Conservation (phyloP, 2,888 invertebrate species). For the Himalopsyche kuldschensis region DNA sequence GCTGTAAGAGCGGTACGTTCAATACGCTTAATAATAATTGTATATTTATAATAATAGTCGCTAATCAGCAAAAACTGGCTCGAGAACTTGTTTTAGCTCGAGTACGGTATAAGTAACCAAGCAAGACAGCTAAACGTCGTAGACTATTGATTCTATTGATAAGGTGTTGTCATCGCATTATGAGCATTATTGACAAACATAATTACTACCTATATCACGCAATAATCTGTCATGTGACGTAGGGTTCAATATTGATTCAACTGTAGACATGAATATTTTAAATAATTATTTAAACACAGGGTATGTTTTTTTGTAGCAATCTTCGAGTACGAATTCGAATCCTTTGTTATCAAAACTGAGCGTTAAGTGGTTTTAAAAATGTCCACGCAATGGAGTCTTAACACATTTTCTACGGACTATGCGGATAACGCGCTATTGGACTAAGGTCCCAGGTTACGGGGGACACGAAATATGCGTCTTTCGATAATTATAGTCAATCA, state of each 20-base stretch:
- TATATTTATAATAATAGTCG: background rate
- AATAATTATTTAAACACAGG: background rate
- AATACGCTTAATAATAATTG: background rate
- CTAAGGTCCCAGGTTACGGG: no score
- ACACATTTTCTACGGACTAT: no score
- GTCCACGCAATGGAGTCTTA: no score
- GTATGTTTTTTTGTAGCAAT: background rate
- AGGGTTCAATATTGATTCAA: background rate
- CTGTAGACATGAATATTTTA: background rate
- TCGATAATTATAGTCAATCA: no score
- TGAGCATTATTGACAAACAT: background rate
- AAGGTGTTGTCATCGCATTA: background rate
- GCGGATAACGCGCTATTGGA: no score
- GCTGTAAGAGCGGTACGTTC: background rate
- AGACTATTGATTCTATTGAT: background rate
- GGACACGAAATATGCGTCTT: no score
- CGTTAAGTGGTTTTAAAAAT: background rate
- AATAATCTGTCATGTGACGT: background rate
- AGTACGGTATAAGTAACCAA: background rate
- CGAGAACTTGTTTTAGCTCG: background rate
- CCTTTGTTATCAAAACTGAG: background rate
- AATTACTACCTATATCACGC: background rate
- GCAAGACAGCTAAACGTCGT: background rate
- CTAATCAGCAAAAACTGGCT: background rate
- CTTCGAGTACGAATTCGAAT: background rate